Evolutionary conservation across 2,888 invertebrate species (phyloP).

Genomic region (Sialis lutaria): DNA sequence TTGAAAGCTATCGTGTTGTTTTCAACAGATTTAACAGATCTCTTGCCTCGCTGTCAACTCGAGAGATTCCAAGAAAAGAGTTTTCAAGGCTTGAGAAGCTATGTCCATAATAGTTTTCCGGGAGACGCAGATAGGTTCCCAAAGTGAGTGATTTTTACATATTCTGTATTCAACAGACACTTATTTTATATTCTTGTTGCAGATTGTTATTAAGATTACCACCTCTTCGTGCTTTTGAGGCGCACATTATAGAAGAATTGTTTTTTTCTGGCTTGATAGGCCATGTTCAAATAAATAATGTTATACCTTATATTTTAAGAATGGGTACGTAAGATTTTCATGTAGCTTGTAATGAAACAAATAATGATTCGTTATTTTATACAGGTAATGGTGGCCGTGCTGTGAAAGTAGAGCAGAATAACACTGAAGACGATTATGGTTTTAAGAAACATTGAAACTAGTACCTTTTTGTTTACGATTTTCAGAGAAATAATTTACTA

Average conservation of each 20-base stretch:
- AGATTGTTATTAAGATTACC: conserved; percentile 53
- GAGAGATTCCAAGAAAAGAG: conserved; percentile 43
- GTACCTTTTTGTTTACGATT: too few species aligned
- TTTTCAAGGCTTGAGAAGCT: conserved; percentile 35
- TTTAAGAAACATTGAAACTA: too few species aligned
- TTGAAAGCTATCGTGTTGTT: conserved; percentile 63
- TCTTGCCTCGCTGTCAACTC: conserved; percentile 29
- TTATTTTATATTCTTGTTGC: background rate
- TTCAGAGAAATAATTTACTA: too few species aligned
- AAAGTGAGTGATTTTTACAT: conserved; percentile 16
- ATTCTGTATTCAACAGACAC: conserved; percentile 13
- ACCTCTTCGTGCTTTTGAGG: conserved; percentile 52
- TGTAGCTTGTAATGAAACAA: too few species aligned
- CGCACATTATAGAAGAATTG: conserved; percentile 69
- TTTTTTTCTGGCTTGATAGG: conserved; percentile 87
- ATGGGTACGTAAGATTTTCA: conserved; percentile 15
- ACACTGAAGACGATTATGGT: too few species aligned
- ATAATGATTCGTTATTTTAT: too few species aligned
- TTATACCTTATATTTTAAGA: conserved; percentile 81
- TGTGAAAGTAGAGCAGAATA: too few species aligned
- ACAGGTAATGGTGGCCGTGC: too few species aligned
- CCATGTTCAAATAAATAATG: conserved; percentile 85
- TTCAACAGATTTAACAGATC: conserved; percentile 32
- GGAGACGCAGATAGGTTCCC: conserved; percentile 37
- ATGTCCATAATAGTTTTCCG: conserved; percentile 26